These are phyloP conservation scores for Channa argus DNA, from an alignment of 2,113 vertebrate species.

Conservation along the genomic window DNA sequence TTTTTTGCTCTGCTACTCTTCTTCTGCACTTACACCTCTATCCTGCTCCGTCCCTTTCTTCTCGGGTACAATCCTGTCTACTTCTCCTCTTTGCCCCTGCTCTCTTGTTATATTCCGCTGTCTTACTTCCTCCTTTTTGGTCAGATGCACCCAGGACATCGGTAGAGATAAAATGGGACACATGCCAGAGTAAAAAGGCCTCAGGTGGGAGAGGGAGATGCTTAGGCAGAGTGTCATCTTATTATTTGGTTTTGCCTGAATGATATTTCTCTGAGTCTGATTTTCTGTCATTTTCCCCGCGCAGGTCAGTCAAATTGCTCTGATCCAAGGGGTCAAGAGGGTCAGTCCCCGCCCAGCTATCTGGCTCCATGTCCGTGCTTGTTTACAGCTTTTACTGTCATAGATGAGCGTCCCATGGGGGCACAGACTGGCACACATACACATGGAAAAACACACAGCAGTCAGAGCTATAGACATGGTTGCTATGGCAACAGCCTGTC, in stretches of 20 bases:
- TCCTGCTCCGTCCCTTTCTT: not conserved
- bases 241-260: constrained; percentile 58
- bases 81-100: not conserved
- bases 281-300: constrained; percentile 31
- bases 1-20: not conserved
- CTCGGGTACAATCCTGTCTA: not conserved
- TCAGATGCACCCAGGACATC: constrained; percentile 29
- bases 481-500: constrained; percentile 69
- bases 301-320: constrained; percentile 10
- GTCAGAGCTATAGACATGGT: constrained; percentile 57
- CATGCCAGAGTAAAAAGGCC: constrained; percentile 37
- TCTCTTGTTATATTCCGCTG: constrained; percentile 4
- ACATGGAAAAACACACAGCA: constrained; percentile 2
- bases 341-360: constrained; percentile 51
- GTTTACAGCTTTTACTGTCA: constrained; percentile 70
- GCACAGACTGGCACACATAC: not conserved
- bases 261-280: constrained; percentile 36
- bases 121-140: constrained; percentile 34
- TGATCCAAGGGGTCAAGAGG: constrained; percentile 56
- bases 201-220: constrained; percentile 62
- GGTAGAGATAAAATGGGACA: constrained; percentile 46
- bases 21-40: not conserved
- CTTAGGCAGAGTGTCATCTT: constrained; percentile 49
- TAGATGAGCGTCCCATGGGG: constrained; percentile 52
- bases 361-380: constrained; percentile 50